Conservation (phyloP, 2,888 invertebrate species). For the Isotomurus palustris region DNA sequence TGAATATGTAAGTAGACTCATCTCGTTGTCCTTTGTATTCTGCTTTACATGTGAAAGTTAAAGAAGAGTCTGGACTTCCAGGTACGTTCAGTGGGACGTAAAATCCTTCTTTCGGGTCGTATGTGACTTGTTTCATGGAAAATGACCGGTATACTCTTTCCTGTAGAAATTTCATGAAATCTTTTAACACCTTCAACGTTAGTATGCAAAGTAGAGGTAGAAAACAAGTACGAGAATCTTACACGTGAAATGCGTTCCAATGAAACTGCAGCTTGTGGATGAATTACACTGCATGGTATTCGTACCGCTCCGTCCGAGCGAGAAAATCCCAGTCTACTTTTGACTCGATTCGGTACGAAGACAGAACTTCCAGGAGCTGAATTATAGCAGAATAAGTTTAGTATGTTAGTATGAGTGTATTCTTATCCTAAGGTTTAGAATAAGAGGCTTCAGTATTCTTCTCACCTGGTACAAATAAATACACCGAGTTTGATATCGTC, state of each 20-base stretch:
- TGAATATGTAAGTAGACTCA: slow-evolving; percentile 25
- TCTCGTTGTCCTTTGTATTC: slow-evolving; percentile 29
- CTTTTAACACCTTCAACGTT: no score
- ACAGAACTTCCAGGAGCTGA: no score
- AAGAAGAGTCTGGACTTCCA: slow-evolving; percentile 14
- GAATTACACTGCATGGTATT: slow-evolving; percentile 31
- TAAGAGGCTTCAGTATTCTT: no score
- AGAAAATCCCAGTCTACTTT: slow-evolving; percentile 14
- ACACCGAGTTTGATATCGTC: slow-evolving; percentile 22
- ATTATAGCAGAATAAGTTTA: no score
- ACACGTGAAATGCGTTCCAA: slow-evolving; percentile 25
- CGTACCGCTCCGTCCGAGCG: slow-evolving; percentile 14
- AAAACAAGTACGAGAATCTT: no score
- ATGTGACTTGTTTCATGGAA: slow-evolving; percentile 27
- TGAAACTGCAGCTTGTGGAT: slow-evolving; percentile 31
- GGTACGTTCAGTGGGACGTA: slow-evolving; percentile 20
- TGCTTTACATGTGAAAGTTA: slow-evolving; percentile 33
- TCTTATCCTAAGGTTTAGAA: no score
- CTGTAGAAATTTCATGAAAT: no score
- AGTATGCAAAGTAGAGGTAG: no score
- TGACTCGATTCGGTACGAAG: slow-evolving; percentile 18
- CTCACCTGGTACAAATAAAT: slow-evolving; percentile 29
- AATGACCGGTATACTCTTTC: slow-evolving; percentile 15
- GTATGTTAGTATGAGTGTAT: no score
- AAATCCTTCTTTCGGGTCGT: slow-evolving; percentile 35